Conservation (phyloP, 2,888 invertebrate species). For the Coleophora deauratella region DNA sequence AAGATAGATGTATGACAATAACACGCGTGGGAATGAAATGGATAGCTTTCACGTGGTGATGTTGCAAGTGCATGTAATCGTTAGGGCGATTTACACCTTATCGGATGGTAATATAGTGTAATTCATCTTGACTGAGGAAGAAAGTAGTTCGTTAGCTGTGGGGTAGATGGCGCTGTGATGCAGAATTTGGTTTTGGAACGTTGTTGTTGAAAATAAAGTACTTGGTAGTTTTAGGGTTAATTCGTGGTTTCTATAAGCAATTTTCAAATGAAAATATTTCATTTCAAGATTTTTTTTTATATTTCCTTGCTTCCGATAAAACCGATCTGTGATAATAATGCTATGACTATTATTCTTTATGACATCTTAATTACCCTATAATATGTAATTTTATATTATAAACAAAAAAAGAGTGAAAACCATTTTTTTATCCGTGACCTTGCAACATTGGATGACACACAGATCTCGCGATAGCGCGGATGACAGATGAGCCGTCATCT, state of each 20-base stretch:
- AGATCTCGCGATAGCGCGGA: conserved; percentile 35
- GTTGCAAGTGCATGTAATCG: conserved; percentile 51
- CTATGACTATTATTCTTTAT: no score
- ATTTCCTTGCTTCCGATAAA: no score
- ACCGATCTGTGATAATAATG: no score
- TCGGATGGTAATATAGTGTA: conserved; percentile 35
- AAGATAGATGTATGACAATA: conserved; percentile 45
- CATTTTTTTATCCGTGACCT: conserved; percentile 25
- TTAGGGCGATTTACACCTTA: conserved; percentile 55
- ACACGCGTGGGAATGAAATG: conserved; percentile 47
- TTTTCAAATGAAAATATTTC: no score
- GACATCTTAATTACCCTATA: no score
- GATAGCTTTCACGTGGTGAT: conserved; percentile 44
- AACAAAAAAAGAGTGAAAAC: no score
- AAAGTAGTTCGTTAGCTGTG: conserved; percentile 23
- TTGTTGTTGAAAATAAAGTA: no score
- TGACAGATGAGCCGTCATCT: conserved; percentile 45
- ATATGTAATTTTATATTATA: no score
- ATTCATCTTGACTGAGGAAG: conserved; percentile 24
- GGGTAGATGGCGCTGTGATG: conserved; percentile 52
- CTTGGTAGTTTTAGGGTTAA: no score
- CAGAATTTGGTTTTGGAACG: no score
- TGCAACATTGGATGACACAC: conserved; percentile 36
- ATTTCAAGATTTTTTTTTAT: no score
- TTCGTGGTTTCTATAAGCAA: no score